phyloP scores from a whole-genome alignment of 2,797 vertebrate genomes.

The Anguilla pacifica region DNA sequence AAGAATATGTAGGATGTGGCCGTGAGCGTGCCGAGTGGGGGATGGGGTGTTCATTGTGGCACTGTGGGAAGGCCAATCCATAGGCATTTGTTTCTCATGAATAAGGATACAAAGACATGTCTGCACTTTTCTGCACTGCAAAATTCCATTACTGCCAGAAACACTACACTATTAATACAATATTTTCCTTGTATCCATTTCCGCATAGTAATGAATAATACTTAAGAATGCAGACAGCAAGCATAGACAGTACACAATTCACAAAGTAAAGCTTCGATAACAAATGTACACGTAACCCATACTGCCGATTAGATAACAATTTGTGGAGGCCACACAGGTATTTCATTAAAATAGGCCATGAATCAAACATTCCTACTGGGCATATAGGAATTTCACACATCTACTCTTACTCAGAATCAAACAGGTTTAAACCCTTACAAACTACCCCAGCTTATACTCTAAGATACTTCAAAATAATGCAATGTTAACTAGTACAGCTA shows the following conservation, averaged over 20 bases:
- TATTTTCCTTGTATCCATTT: not conserved
- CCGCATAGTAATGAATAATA: not conserved
- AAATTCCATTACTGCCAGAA: not conserved
- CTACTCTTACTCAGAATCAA: not conserved
- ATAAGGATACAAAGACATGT: not conserved
- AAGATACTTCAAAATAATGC: not conserved
- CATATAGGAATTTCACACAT: not conserved
- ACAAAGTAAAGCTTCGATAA: slow-evolving; percentile 3
- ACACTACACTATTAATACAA: not conserved
- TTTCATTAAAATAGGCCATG: not conserved
- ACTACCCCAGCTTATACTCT: not conserved
- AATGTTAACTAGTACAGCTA: not conserved
- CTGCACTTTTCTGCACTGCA: not conserved
- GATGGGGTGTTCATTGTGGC: not conserved
- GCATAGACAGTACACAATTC: not conserved
- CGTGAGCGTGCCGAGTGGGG: not conserved
- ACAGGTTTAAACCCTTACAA: not conserved
- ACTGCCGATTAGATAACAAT: not conserved
- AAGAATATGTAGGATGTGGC: not conserved
- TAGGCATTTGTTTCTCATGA: not conserved
- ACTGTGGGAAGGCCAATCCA: not conserved
- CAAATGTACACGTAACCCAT: not conserved
- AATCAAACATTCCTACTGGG: not conserved
- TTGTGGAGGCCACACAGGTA: not conserved
- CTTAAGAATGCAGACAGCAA: not conserved